A percentile compares a stretch with the other conserved stretches of the same genome.
phyloP scores from a whole-genome alignment of 2,113 vertebrate species.

The Solea solea region DNA sequence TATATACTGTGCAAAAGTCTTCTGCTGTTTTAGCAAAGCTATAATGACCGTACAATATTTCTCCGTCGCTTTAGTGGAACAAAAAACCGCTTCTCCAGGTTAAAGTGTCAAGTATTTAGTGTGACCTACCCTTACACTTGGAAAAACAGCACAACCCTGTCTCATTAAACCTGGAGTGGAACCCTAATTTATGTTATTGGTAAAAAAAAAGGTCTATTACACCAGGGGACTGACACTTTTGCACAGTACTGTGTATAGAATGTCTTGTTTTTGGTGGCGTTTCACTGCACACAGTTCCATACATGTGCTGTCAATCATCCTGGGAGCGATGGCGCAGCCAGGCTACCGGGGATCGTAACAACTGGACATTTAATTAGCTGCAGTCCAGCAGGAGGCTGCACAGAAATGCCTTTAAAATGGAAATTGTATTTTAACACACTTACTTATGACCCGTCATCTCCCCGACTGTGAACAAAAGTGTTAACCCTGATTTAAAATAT shows the following conservation, averaged over 20 bases:
- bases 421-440: slow-evolving; percentile 9
- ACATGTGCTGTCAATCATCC: slow-evolving; percentile 35
- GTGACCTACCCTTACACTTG: no score
- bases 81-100: not conserved
- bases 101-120: no score
- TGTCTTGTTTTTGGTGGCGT: slow-evolving; percentile 14
- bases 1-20: not conserved
- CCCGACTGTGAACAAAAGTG: slow-evolving; percentile 29
- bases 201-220: no score
- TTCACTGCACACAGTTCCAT: slow-evolving; percentile 6
- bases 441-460: slow-evolving; percentile 5
- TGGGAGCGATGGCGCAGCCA: not conserved
- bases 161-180: no score
- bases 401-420: not conserved
- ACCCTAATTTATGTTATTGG: no score
- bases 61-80: not conserved
- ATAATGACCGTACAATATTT: not conserved
- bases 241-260: not conserved
- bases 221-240: no score
- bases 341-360: slow-evolving; percentile 20
- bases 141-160: no score
- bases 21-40: no score
- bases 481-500: slow-evolving; percentile 31
- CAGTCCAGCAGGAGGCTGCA: not conserved
- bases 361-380: slow-evolving; percentile 5